phyloP scores from a whole-genome alignment of 1,140 invertebrate species.

The Papilio polytes region DNA sequence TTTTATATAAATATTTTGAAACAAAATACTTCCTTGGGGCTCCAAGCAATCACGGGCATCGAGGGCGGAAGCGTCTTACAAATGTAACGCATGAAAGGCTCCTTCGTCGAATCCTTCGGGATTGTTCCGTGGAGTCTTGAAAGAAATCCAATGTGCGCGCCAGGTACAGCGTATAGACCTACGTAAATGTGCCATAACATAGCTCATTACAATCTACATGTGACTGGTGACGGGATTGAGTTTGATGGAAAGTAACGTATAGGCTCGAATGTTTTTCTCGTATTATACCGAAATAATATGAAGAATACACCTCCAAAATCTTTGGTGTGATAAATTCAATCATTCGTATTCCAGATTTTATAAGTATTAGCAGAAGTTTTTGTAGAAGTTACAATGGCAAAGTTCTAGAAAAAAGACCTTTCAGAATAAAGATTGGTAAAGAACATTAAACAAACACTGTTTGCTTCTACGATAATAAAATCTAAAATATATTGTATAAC shows the following conservation, averaged over 20 bases:
- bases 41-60: constrained; percentile 49
- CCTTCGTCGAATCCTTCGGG: constrained; percentile 63
- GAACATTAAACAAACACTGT: not conserved
- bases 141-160: constrained; percentile 64
- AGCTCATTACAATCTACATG: constrained; percentile 50
- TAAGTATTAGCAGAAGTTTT: too few species aligned
- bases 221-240: constrained; percentile 45
- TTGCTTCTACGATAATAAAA: not conserved
- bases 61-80: constrained; percentile 58
- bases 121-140: constrained; percentile 55
- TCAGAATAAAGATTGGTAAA: not conserved
- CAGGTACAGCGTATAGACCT: constrained; percentile 47
- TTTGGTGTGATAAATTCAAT: not conserved
- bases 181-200: constrained; percentile 49
- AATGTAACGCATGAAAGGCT: constrained; percentile 45
- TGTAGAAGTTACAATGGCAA: too few species aligned
- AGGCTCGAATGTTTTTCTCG: not conserved
- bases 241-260: constrained; percentile 45
- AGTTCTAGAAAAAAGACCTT: not conserved
- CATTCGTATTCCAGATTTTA: not conserved
- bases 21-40: constrained; percentile 12
- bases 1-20: not conserved
- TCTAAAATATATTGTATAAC: not conserved
- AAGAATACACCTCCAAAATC: not conserved
- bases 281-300: not conserved